Evolutionary conservation across 2,113 vertebrate genomes (phyloP).

Genomic region (Corapipo altera): DNA sequence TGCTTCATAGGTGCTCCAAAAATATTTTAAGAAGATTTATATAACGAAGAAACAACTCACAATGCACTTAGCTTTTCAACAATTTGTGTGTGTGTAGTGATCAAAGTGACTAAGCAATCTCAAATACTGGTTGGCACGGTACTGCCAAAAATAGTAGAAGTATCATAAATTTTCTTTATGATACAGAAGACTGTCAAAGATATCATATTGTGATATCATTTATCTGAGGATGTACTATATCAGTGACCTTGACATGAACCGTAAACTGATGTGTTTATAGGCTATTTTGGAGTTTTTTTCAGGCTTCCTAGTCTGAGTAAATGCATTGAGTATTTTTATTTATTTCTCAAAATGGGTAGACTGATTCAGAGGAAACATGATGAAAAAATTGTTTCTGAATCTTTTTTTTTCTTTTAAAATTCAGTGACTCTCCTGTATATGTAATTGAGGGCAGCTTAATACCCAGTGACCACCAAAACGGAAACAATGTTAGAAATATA

Average conservation of each 20-base stretch:
- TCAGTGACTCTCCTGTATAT: background rate
- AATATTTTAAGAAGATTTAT: background rate
- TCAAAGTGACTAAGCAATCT: background rate
- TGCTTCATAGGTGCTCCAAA: background rate
- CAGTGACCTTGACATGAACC: background rate
- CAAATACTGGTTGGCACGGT: background rate
- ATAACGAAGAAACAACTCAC: background rate
- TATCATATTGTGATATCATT: background rate
- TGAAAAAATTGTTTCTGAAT: background rate
- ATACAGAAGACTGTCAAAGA: background rate
- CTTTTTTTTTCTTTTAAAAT: background rate
- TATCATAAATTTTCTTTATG: background rate
- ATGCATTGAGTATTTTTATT: background rate
- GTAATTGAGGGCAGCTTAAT: background rate
- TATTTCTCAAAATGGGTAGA: background rate
- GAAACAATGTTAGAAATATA: background rate
- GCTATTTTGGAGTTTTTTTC: background rate
- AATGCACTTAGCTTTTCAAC: background rate
- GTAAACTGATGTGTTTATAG: background rate
- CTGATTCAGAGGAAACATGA: background rate
- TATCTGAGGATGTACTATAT: background rate
- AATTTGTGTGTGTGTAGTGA: background rate
- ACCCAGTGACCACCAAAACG: background rate
- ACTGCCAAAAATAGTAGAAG: background rate
- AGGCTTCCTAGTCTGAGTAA: background rate